phyloP scores from a whole-genome alignment of 1,140 invertebrate species.

The Campodea augens region DNA sequence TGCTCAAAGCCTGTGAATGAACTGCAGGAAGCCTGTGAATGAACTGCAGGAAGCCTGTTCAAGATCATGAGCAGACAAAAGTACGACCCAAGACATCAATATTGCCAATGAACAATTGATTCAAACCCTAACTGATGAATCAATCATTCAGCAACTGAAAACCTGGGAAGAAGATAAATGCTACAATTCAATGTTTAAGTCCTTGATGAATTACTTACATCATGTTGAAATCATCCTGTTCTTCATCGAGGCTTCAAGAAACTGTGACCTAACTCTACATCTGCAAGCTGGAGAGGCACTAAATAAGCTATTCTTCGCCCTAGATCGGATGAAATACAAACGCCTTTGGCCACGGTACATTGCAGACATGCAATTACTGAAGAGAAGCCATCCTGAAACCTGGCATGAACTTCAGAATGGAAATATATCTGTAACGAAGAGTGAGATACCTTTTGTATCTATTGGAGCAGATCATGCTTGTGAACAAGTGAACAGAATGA shows the following conservation, averaged over 20 bases:
- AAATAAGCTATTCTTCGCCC: conserved; percentile 7
- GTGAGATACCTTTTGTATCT: background rate
- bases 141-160: background rate
- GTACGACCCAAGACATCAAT: background rate
- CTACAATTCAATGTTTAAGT: conserved; percentile 8
- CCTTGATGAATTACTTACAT: conserved; percentile 9
- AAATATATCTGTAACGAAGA: conserved; percentile 1
- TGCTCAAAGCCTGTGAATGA: too few species aligned
- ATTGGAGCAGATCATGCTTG: conserved; percentile 1
- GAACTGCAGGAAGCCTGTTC: background rate
- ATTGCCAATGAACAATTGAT: background rate
- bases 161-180: background rate
- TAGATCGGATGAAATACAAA: conserved; percentile 8
- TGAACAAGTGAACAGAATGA: conserved; percentile 1
- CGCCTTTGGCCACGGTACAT: conserved; percentile 1
- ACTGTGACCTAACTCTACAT: conserved; percentile 7
- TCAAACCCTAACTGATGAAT: background rate
- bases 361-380: background rate
- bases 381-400: background rate
- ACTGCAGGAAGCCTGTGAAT: too few species aligned
- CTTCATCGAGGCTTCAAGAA: conserved; percentile 6
- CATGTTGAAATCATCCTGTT: conserved; percentile 9
- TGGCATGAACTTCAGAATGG: background rate
- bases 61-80: background rate
- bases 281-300: conserved; percentile 8